Evolutionary conservation across 1,140 invertebrate species (phyloP).

Genomic region (Meteorus sp.): DNA sequence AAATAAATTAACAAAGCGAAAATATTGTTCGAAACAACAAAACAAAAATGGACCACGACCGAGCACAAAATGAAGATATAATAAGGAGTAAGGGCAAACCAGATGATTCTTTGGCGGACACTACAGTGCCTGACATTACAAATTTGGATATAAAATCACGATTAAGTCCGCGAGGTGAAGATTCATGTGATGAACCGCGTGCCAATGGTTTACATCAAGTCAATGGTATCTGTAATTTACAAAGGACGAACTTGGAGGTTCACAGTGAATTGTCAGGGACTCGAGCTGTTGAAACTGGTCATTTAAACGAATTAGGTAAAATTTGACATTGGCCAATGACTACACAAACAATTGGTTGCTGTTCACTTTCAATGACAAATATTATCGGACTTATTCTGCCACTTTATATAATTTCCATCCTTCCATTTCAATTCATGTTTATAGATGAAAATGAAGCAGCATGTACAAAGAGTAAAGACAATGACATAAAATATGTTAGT

Average conservation of each 20-base stretch:
- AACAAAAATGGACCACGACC: slow-evolving; percentile 35
- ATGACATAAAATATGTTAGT: slow-evolving; percentile 65
- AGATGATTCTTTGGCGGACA: slow-evolving; percentile 30
- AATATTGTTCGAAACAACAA: slow-evolving; percentile 14
- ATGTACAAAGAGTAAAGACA: slow-evolving; percentile 41
- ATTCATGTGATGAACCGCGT: slow-evolving; percentile 38
- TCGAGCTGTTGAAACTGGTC: slow-evolving; percentile 49
- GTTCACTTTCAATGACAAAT: neutral
- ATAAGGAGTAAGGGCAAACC: slow-evolving; percentile 38
- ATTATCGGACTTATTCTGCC: neutral
- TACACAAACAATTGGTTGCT: slow-evolving; percentile 1
- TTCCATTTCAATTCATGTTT: slow-evolving; percentile 27
- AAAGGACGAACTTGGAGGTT: slow-evolving; percentile 36
- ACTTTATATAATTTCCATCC: neutral
- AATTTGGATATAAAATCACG: slow-evolving; percentile 49
- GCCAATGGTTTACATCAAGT: slow-evolving; percentile 47
- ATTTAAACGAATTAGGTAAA: slow-evolving; percentile 49
- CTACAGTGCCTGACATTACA: slow-evolving; percentile 34
- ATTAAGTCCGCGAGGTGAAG: slow-evolving; percentile 35
- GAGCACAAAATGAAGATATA: slow-evolving; percentile 29
- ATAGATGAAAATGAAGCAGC: slow-evolving; percentile 41
- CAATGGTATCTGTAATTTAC: slow-evolving; percentile 47
- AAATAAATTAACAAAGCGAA: neutral
- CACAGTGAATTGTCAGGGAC: slow-evolving; percentile 31
- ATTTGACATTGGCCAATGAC: slow-evolving; percentile 15